A percentile compares a stretch with the other conserved stretches of the same genome.
phyloP scores from a whole-genome alignment of 2,797 vertebrate species.

The Bradypodion ventrale region DNA sequence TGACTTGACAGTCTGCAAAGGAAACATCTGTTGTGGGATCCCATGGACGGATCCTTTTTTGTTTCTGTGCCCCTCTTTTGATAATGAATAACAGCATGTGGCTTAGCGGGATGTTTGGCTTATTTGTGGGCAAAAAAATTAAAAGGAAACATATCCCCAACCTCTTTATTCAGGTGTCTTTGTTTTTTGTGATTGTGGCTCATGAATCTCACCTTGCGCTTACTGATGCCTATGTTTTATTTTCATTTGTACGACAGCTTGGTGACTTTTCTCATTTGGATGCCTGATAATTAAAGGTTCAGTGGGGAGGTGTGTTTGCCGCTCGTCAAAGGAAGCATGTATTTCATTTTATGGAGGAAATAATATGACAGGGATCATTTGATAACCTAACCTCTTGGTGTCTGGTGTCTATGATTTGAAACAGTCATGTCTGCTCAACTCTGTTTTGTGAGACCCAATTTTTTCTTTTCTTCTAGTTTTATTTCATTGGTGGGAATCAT shows the following conservation, averaged over 20 bases:
- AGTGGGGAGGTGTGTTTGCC: slow-evolving; percentile 1
- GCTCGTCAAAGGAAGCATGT: slow-evolving; percentile 24
- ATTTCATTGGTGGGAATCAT: neutral
- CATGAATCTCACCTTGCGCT: slow-evolving; percentile 28
- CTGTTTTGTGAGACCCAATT: neutral
- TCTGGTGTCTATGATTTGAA: neutral
- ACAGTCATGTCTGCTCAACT: slow-evolving; percentile 32
- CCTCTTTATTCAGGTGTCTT: slow-evolving; percentile 35
- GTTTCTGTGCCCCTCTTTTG: neutral
- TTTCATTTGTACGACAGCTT: neutral
- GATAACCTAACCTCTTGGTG: neutral
- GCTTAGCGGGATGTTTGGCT: slow-evolving; percentile 3
- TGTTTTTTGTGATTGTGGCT: slow-evolving; percentile 31
- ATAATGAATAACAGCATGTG: slow-evolving; percentile 45
- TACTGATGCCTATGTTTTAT: neutral
- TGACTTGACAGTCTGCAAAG: slow-evolving; percentile 49
- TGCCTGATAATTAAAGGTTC: slow-evolving; percentile 16
- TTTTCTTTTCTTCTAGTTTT: neutral
- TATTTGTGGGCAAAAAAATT: slow-evolving; percentile 19
- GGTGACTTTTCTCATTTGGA: neutral
- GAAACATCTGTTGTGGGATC: slow-evolving; percentile 29
- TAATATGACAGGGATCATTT: slow-evolving; percentile 28
- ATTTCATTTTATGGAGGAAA: slow-evolving; percentile 11
- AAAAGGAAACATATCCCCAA: slow-evolving; percentile 19
- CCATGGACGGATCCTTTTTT: slow-evolving; percentile 21